Conservation (phyloP, 2,888 invertebrate species). For the Harpalus rufipes region DNA sequence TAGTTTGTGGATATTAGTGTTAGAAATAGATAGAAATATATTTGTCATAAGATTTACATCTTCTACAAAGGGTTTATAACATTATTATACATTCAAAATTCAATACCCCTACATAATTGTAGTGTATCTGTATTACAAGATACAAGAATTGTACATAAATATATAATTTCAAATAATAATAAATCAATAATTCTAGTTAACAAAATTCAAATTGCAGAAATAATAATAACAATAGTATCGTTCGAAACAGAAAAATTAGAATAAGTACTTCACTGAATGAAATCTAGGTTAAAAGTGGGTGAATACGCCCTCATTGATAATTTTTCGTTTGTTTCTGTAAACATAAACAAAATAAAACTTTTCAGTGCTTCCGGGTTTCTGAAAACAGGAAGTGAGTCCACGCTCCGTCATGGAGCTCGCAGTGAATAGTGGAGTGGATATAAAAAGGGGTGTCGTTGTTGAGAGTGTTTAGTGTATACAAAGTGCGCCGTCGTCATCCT, state of each 20-base stretch:
- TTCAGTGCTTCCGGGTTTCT: neutral
- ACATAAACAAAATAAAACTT: neutral
- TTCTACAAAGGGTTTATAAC: no score
- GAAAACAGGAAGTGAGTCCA: neutral
- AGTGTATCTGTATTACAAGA: no score
- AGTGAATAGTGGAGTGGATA: neutral
- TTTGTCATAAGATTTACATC: no score
- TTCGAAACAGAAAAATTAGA: neutral
- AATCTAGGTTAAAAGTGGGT: conserved; percentile 27
- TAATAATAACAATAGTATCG: no score
- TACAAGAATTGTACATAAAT: no score
- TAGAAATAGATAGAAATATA: no score
- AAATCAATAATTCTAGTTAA: no score
- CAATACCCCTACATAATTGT: no score
- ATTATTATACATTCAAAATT: no score
- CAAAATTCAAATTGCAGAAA: no score
- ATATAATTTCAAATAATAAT: no score
- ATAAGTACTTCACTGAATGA: neutral
- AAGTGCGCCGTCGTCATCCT: conserved; percentile 62
- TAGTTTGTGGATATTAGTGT: no score
- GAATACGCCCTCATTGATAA: conserved; percentile 25
- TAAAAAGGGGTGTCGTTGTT: conserved; percentile 51
- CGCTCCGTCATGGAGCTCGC: neutral
- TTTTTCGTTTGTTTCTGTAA: conserved; percentile 15
- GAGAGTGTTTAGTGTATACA: conserved; percentile 61